Evolutionary conservation across 2,888 invertebrate genomes (phyloP).

Genomic region (Campoletis raptor): DNA sequence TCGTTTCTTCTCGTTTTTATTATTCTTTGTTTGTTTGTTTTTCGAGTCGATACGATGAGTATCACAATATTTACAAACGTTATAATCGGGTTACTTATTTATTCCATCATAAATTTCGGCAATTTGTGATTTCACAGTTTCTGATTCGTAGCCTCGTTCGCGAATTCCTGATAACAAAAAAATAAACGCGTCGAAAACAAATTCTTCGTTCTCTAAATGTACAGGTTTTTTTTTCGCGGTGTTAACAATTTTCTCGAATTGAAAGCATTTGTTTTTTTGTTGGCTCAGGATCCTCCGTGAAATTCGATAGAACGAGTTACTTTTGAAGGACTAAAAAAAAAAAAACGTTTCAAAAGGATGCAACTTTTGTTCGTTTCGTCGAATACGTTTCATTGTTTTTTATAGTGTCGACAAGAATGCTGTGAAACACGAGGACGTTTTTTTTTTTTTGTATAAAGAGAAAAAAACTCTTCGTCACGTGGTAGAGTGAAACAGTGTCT

Average conservation of each 20-base stretch:
- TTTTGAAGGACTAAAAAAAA: background rate
- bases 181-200: background rate
- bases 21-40: background rate
- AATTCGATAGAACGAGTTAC: slow-evolving; percentile 40
- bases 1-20: slow-evolving; percentile 40
- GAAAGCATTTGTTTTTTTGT: slow-evolving; percentile 14
- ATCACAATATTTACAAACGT: slow-evolving; percentile 62
- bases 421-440: slow-evolving; percentile 33
- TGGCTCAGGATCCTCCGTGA: slow-evolving; percentile 58
- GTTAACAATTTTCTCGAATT: background rate
- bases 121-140: slow-evolving; percentile 13
- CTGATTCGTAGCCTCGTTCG: slow-evolving; percentile 25
- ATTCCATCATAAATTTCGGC: background rate
- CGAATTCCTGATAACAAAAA: slow-evolving; percentile 56
- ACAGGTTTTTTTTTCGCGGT: background rate
- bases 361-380: slow-evolving; percentile 17
- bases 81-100: slow-evolving; percentile 40
- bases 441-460: slow-evolving; percentile 1
- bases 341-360: background rate
- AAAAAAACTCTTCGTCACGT: background rate
- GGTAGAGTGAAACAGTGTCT: slow-evolving; percentile 7
- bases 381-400: slow-evolving; percentile 14
- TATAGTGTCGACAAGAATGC: slow-evolving; percentile 6
- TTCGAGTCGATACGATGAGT: slow-evolving; percentile 51
- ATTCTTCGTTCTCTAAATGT: background rate